Evolutionary conservation across 2,797 vertebrate genomes (phyloP), one percentile per base, ranked within the genome.

Genomic region (Anguilla pacifica): DNA sequence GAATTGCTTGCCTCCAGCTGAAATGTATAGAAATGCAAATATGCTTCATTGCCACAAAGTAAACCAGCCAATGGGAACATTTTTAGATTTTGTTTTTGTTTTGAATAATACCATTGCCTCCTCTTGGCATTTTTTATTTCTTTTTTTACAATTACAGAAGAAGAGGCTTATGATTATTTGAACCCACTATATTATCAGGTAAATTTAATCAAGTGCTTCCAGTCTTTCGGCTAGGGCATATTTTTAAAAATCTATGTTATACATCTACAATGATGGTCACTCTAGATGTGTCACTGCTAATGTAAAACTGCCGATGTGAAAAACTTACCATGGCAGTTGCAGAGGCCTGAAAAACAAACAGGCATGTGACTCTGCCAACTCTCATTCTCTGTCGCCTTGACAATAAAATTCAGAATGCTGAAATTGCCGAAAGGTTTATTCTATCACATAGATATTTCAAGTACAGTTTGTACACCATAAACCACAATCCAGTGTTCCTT

Each of bases 341-440:
- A 46, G 43, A 46, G 43, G 43, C 39, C 46, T 67, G 81, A 84
- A 72, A 84, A 64, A 28, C 82, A 83, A 87, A 39, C 46, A 39
- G 53, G 35, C 11, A 28, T 87, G 28, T 70, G 43, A 17, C 59
- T 39, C n/a, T 17, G 55, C 19, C 39, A n/a, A 15, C 57, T 87
- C 39, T n/a, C 74, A 43, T 35, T 79, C 53, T 43, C 84, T 39
- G 15, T 19, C 19, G 10, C 15, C 43, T 28, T 57, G n/a, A 79
- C 19, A 82, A 25, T 19, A 39, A 0, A 81, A 4, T 46, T 81
- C 77, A 46, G 39, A 46, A 4, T 22, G 19, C 31, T 46, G 79
- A 51, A 49, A 82, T 82, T 25, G 25, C 22, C 7, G 0, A 39
- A 79, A 79, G 43, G 35, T 77, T 43, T 22, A 9, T 46, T 43